These are phyloP conservation scores for Oryzias javanicus DNA, from an alignment of 2,113 vertebrate species.

Conservation along the genomic window DNA sequence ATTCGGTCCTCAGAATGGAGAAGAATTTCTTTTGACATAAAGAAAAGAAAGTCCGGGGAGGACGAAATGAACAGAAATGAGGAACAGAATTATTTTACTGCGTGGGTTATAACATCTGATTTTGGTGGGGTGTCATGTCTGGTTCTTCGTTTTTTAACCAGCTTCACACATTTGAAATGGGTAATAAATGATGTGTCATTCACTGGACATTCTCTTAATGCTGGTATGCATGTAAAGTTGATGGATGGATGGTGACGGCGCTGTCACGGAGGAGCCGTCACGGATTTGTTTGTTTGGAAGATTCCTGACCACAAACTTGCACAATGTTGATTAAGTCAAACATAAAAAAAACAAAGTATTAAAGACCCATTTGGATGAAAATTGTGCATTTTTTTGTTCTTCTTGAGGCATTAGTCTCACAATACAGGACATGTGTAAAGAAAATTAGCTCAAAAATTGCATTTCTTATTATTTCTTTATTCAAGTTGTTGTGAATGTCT, in stretches of 20 bases:
- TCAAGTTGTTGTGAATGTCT: no score
- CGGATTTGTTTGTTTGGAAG: constrained; percentile 46
- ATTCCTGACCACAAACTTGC: constrained; percentile 6
- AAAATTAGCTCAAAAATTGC: no score
- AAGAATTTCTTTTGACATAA: constrained; percentile 34
- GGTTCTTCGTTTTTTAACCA: constrained; percentile 15
- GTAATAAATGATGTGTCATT: constrained; percentile 51
- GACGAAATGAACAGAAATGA: constrained; percentile 46
- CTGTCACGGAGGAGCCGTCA: constrained; percentile 46
- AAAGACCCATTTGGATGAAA: no score
- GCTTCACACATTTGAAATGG: constrained; percentile 24
- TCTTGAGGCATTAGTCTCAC: no score
- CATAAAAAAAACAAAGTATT: no score
- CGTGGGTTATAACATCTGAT: not conserved
- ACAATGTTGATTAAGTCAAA: not conserved
- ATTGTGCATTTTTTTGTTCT: no score
- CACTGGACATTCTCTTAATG: constrained; percentile 31
- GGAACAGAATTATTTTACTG: constrained; percentile 30
- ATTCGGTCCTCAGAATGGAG: constrained; percentile 12
- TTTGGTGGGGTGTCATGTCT: constrained; percentile 32
- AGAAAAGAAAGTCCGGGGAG: constrained; percentile 31
- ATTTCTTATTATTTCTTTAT: no score
- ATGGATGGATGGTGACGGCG: constrained; percentile 53
- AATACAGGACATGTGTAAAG: no score
- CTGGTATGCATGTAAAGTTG: constrained; percentile 9